A percentile compares a stretch with the other conserved stretches of the same genome.
Evolutionary conservation across 2,888 invertebrate genomes (phyloP).

Genomic region (Urechis unicinctus): DNA sequence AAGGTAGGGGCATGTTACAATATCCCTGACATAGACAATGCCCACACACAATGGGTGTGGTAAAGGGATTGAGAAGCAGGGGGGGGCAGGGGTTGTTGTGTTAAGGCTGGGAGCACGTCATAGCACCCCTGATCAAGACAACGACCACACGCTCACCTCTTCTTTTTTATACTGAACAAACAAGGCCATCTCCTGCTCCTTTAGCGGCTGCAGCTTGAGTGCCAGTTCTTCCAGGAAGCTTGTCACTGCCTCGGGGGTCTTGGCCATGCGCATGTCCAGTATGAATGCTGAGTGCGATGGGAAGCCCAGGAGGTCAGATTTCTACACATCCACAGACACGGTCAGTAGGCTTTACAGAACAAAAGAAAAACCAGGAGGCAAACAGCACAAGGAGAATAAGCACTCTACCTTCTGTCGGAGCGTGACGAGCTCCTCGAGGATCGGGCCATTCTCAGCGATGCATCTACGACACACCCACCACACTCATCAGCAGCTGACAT

Average conservation of each 20-base stretch:
- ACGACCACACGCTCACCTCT: too few species aligned
- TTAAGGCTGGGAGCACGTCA: too few species aligned
- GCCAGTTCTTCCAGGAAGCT: constrained; percentile 50
- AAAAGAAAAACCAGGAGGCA: not conserved
- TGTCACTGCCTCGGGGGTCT: constrained; percentile 48
- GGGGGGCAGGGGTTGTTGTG: too few species aligned
- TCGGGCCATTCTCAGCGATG: constrained; percentile 50
- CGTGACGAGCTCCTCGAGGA: constrained; percentile 52
- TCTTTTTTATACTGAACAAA: constrained; percentile 52
- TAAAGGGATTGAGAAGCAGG: too few species aligned
- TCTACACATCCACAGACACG: constrained; percentile 28
- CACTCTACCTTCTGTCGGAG: constrained; percentile 47
- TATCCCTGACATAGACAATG: too few species aligned
- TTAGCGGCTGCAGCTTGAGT: constrained; percentile 48
- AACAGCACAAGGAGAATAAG: not conserved
- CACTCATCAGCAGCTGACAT: not conserved
- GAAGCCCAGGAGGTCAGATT: constrained; percentile 51
- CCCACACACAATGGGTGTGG: too few species aligned
- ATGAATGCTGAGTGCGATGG: constrained; percentile 52
- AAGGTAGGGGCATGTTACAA: too few species aligned
- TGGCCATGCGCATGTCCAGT: constrained; percentile 54
- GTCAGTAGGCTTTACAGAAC: not conserved
- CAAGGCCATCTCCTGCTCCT: constrained; percentile 45
- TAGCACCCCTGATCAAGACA: too few species aligned
- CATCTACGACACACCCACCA: constrained; percentile 37